Percentiles rank a stretch among this genome's conserved stretches.
These are phyloP conservation scores for Condylura cristata DNA, from an alignment of 2,113 vertebrate genomes.

Conservation along the genomic window DNA sequence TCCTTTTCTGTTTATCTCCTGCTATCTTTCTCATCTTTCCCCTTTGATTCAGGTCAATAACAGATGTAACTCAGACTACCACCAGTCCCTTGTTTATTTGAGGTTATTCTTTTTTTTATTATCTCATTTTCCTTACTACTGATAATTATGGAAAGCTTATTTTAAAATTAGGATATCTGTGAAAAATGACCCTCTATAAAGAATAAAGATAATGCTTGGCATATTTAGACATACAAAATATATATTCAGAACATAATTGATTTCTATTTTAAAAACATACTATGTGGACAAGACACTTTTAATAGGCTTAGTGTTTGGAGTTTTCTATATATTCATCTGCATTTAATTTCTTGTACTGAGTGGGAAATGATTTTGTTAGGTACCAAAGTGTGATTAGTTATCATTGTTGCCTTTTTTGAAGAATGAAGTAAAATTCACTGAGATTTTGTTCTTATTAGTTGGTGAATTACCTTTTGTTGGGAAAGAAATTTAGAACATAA, in stretches of 20 bases:
- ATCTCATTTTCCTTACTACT: constrained; percentile 38
- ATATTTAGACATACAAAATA: constrained; percentile 8
- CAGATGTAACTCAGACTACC: constrained; percentile 36
- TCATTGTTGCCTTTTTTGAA: neutral
- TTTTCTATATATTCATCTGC: neutral
- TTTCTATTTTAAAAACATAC: neutral
- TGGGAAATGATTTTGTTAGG: neutral
- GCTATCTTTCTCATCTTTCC: constrained; percentile 30
- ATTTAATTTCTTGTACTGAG: neutral
- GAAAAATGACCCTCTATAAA: constrained; percentile 45
- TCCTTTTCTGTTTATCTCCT: constrained; percentile 3
- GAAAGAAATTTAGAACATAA: too few relatives aligned
- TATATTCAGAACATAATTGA: neutral
- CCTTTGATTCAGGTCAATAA: constrained; percentile 9
- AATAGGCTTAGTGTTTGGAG: neutral
- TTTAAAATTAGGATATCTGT: constrained; percentile 63
- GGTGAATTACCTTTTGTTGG: too few relatives aligned
- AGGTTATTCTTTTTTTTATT: constrained; percentile 58
- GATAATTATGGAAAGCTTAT: constrained; percentile 41
- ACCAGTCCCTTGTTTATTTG: constrained; percentile 59
- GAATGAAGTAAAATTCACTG: neutral
- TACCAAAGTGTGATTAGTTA: neutral
- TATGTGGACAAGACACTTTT: neutral
- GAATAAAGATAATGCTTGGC: constrained; percentile 5
- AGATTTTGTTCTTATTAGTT: too few relatives aligned